Percentiles rank a stretch among this genome's conserved stretches.
phyloP scores from a whole-genome alignment of 2,797 vertebrate species.

The Geotrypetes seraphini region DNA sequence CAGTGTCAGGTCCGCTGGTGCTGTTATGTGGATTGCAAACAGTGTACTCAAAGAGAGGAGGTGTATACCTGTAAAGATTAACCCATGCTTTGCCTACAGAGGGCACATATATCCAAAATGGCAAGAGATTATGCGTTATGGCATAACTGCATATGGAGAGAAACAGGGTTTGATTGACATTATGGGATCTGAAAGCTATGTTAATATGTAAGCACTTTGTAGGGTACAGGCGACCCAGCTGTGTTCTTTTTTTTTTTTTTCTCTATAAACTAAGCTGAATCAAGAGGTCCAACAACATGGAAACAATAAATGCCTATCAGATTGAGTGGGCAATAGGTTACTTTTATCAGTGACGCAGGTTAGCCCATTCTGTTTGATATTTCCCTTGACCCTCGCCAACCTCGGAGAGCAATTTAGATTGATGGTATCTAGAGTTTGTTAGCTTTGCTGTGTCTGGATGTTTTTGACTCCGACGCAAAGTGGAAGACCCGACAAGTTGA shows the following conservation, averaged over 20 bases:
- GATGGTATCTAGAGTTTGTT: too few relatives aligned
- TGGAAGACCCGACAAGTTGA: too few relatives aligned
- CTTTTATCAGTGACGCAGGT: neutral
- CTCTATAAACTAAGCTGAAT: neutral
- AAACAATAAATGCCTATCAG: constrained; percentile 37
- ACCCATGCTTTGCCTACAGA: neutral
- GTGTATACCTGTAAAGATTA: constrained; percentile 94
- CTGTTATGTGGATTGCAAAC: constrained; percentile 96
- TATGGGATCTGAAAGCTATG: constrained; percentile 29
- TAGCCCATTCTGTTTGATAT: neutral
- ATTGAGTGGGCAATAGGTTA: constrained; percentile 19
- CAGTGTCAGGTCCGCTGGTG: constrained; percentile 98
- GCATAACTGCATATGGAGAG: constrained; percentile 26
- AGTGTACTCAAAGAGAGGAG: constrained; percentile 93
- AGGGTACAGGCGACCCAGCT: constrained; percentile 37
- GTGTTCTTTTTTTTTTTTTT: constrained; percentile 35
- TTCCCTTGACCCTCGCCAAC: too few relatives aligned
- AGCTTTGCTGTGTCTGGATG: too few relatives aligned
- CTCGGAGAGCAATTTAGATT: too few relatives aligned
- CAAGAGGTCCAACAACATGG: constrained; percentile 26
- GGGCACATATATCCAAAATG: neutral
- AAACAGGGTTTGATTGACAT: constrained; percentile 42
- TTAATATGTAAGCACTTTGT: constrained; percentile 47
- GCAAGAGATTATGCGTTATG: neutral
- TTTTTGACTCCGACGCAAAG: too few relatives aligned